A percentile compares a stretch with the other conserved stretches of the same genome.
phyloP scores from a whole-genome alignment of 2,797 vertebrate species.

The Prionace glauca region DNA sequence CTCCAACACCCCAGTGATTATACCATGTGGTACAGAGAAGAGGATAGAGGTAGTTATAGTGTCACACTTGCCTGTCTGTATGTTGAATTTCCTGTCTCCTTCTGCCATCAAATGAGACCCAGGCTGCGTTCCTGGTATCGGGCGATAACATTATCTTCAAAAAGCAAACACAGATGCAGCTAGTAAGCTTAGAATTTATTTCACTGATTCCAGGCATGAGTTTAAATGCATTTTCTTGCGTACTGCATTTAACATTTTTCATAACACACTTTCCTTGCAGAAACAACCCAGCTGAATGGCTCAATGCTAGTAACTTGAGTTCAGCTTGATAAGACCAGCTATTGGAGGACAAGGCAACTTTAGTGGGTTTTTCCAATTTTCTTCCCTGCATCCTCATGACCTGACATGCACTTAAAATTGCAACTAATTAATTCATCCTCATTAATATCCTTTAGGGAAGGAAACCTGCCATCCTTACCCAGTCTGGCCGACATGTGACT shows the following conservation, averaged over 20 bases:
- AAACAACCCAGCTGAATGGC: neutral
- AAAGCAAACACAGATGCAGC: neutral
- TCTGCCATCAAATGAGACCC: slow-evolving; percentile 73
- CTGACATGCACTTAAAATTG: neutral
- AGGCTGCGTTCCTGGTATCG: slow-evolving; percentile 68
- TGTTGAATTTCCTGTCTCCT: slow-evolving; percentile 72
- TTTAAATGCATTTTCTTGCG: neutral
- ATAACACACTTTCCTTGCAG: neutral
- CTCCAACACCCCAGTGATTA: neutral
- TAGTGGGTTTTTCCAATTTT: neutral
- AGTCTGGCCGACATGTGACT: too few species aligned
- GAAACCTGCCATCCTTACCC: too few species aligned
- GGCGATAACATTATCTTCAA: slow-evolving; percentile 66
- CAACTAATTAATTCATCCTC: neutral
- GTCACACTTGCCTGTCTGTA: slow-evolving; percentile 59
- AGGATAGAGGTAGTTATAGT: neutral
- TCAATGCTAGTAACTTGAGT: neutral
- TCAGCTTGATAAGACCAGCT: neutral
- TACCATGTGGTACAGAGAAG: neutral
- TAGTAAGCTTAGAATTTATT: neutral
- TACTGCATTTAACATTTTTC: neutral
- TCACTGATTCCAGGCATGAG: neutral
- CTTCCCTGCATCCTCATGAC: neutral
- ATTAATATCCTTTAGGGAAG: too few species aligned
- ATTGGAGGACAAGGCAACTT: neutral